phyloP scores from a whole-genome alignment of 1,140 invertebrate species.

The Pararge aegeria region DNA sequence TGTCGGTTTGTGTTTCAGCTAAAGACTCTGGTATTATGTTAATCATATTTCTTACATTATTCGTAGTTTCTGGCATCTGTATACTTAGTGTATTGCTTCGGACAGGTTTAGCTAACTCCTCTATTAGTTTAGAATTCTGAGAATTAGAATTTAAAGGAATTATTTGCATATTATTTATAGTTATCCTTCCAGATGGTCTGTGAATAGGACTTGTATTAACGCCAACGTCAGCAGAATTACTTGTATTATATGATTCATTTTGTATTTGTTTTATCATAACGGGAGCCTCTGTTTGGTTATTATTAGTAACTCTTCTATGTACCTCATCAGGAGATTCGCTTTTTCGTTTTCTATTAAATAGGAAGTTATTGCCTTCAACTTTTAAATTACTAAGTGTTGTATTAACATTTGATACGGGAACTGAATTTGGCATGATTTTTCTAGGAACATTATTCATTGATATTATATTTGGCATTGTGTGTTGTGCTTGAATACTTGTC shows the following conservation, averaged over 20 bases:
- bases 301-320: conserved; percentile 47
- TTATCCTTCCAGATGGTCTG: conserved; percentile 33
- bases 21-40: conserved; percentile 5
- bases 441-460: conserved; percentile 24
- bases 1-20: conserved; percentile 30
- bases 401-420: neutral
- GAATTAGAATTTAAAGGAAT: conserved; percentile 26
- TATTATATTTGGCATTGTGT: conserved; percentile 17
- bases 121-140: conserved; percentile 33
- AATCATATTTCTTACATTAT: conserved; percentile 20
- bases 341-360: conserved; percentile 59
- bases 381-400: conserved; percentile 29
- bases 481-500: conserved; percentile 9
- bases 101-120: conserved; percentile 36
- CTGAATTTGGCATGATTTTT: conserved; percentile 15
- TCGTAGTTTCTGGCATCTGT: conserved; percentile 21
- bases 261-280: conserved; percentile 33
- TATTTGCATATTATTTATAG: conserved; percentile 36
- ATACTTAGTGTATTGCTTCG: conserved; percentile 4
- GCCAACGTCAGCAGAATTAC: conserved; percentile 36
- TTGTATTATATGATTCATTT: conserved; percentile 17
- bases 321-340: conserved; percentile 66
- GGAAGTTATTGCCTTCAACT: conserved; percentile 23
- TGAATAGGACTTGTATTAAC: conserved; percentile 47
- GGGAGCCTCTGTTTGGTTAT: conserved; percentile 19